A percentile compares a stretch with the other conserved stretches of the same genome.
Evolutionary conservation across 2,113 vertebrate species (phyloP).

Genomic region (Heterochromis multidens): DNA sequence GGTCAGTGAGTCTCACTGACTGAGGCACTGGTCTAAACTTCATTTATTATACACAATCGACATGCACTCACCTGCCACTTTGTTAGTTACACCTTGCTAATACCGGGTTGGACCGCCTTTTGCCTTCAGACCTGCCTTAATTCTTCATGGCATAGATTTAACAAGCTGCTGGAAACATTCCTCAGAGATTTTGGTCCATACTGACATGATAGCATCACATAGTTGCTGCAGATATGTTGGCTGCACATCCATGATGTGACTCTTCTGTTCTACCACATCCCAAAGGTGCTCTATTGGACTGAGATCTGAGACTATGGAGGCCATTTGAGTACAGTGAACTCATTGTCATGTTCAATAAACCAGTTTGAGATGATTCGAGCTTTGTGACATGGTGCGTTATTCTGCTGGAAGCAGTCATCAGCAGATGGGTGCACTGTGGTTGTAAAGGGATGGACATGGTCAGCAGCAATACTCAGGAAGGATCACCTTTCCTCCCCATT

Average conservation of each 20-base stretch:
- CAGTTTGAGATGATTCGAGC: too few relatives aligned
- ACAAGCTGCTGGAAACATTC: background rate
- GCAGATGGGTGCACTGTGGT: background rate
- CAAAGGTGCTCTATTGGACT: too few relatives aligned
- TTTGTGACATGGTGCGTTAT: too few relatives aligned
- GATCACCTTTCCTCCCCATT: background rate
- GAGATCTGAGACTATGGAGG: too few relatives aligned
- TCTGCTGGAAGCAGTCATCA: background rate
- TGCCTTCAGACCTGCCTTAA: background rate
- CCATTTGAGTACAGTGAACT: too few relatives aligned
- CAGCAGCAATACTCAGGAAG: background rate
- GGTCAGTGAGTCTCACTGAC: slow-evolving; percentile 39
- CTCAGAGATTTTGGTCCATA: too few relatives aligned
- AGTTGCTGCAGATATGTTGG: fast-evolving
- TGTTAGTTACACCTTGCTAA: background rate
- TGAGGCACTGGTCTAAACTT: background rate
- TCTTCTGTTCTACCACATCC: too few relatives aligned
- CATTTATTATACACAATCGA: background rate
- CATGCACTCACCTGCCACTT: fast-evolving
- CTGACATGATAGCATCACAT: background rate
- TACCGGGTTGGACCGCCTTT: background rate
- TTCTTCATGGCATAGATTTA: background rate
- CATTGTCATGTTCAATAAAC: too few relatives aligned
- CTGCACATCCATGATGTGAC: too few relatives aligned
- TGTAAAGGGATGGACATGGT: background rate